These are phyloP conservation scores for Trachelus iudaicus DNA, from an alignment of 2,888 invertebrate species.

Conservation along the genomic window DNA sequence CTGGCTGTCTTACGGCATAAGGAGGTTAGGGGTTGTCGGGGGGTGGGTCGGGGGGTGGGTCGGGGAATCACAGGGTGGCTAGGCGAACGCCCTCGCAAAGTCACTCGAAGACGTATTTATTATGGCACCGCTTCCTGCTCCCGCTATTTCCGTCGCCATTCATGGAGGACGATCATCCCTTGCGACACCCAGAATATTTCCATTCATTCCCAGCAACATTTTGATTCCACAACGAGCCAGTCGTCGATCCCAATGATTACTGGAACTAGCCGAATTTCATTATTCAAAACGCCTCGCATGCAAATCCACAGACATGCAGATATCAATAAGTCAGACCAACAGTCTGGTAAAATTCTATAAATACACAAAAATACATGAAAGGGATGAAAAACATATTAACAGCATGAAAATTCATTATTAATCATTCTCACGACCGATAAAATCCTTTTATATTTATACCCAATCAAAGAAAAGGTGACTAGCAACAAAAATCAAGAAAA, in stretches of 20 bases:
- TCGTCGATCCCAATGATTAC: background rate
- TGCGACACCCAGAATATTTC: conserved; percentile 29
- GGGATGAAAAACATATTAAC: background rate
- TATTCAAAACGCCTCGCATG: background rate
- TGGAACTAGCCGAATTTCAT: background rate
- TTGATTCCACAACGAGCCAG: background rate
- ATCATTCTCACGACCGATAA: background rate
- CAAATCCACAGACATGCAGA: conserved; percentile 11
- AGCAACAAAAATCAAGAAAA: background rate
- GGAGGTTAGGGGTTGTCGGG: conserved; percentile 19
- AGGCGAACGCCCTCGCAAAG: conserved; percentile 22
- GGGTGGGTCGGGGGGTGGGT: conserved; percentile 13
- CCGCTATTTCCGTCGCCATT: conserved; percentile 52
- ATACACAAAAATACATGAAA: background rate
- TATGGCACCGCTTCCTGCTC: conserved; percentile 51
- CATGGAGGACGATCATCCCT: conserved; percentile 33
- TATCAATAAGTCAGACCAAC: background rate
- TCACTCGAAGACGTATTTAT: conserved; percentile 47
- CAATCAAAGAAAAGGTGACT: background rate
- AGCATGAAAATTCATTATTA: background rate
- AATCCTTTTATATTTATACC: background rate
- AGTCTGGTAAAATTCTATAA: background rate
- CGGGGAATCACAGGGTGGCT: conserved; percentile 23
- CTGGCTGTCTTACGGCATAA: conserved; percentile 20
- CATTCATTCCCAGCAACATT: conserved; percentile 39